A percentile compares a stretch with the other conserved stretches of the same genome.
These are phyloP conservation scores for Pelmatolapia mariae DNA, from an alignment of 2,113 vertebrate genomes.

Conservation along the genomic window DNA sequence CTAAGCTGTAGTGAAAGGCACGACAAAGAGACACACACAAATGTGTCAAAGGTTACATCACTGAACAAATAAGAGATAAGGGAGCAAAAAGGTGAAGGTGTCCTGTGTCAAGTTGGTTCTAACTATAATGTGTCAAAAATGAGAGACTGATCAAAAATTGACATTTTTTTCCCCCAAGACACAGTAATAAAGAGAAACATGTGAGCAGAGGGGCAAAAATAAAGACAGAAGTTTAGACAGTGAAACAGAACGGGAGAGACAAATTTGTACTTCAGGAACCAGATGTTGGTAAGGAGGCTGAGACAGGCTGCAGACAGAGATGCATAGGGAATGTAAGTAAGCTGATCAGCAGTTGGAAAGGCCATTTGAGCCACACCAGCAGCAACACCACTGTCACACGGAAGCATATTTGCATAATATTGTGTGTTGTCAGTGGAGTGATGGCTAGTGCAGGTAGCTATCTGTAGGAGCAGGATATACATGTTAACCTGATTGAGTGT, in stretches of 20 bases:
- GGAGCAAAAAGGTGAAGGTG: not conserved
- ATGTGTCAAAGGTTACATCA: constrained; percentile 10
- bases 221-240: not conserved
- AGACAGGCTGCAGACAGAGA: constrained; percentile 1
- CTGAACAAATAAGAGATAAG: constrained; percentile 46
- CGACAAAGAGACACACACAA: not conserved
- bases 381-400: constrained; percentile 35
- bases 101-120: not conserved
- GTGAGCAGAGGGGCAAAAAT: not conserved
- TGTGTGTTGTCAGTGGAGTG: constrained; percentile 71
- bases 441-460: constrained; percentile 59
- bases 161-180: not conserved
- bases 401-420: constrained; percentile 71
- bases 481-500: constrained; percentile 7
- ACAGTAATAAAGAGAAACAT: not conserved
- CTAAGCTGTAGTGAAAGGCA: constrained; percentile 53
- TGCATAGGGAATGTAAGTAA: constrained; percentile 1
- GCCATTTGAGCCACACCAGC: not conserved
- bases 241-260: not conserved
- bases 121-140: not conserved
- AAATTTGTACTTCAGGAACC: not conserved
- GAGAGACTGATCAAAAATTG: not conserved
- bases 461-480: constrained; percentile 45
- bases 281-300: not conserved
- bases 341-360: constrained; percentile 56